phyloP scores from a whole-genome alignment of 2,113 vertebrate species.

The Notothenia rossii region DNA sequence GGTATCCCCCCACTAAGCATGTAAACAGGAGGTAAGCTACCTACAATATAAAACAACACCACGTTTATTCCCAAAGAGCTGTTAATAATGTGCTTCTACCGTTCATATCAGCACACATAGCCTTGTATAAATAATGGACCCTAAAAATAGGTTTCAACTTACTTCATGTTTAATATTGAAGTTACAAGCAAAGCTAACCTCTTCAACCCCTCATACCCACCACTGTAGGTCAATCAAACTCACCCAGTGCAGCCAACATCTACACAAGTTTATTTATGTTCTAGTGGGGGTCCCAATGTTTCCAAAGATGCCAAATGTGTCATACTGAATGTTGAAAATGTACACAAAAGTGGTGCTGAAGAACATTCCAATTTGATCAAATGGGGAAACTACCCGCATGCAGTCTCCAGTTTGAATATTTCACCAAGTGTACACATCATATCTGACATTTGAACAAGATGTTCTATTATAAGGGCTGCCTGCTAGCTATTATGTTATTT shows the following conservation, averaged over 20 bases:
- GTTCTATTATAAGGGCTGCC: no score
- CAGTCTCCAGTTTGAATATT: not conserved
- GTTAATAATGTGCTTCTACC: not conserved
- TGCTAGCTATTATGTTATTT: not conserved
- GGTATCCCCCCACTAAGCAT: not conserved
- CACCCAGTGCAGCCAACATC: not conserved
- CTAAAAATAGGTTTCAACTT: no score
- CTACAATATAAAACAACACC: not conserved
- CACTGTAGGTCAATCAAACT: not conserved
- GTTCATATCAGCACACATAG: no score
- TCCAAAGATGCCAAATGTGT: not conserved
- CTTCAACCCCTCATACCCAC: not conserved
- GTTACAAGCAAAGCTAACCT: not conserved
- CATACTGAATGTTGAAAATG: not conserved
- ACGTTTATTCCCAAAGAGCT: not conserved
- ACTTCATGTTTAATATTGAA: conserved; percentile 2
- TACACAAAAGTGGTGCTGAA: not conserved
- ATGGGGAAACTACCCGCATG: not conserved
- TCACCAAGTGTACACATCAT: not conserved
- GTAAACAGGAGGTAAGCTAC: not conserved
- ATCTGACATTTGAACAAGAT: not conserved
- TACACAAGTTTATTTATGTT: not conserved
- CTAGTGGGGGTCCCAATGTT: not conserved
- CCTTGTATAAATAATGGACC: not conserved
- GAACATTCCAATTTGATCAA: not conserved